Base-by-base conservation (phyloP, 2,888 invertebrate genomes). In the Drosophila tanythrix region DNA sequence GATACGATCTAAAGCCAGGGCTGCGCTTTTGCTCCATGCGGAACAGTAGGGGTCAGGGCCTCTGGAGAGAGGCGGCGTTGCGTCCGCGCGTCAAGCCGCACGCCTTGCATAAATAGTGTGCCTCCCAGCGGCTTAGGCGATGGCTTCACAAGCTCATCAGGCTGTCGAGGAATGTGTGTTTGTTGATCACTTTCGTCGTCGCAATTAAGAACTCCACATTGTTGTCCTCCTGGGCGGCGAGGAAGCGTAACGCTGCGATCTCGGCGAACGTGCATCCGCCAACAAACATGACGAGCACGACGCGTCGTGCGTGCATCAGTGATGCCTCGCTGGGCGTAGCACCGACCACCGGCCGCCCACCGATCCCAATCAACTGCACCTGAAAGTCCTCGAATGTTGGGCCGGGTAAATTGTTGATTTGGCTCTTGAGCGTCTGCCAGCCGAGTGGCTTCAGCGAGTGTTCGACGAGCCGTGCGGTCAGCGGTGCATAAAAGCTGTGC, bases 201-300 rank as follows among this genome's bases (percentile, higher is more conserved):
- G 97, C 96, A 77, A 98, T 95, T 11, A 98, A 95, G 92, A 97
- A 98, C 91, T 99, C 98, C 0, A 97, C 97, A 87, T 96, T 96
- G 8, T 96, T 95, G 71, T 97, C 96, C 90, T 96, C 96, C 90
- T 96, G 96, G 79, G 96, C 96, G 15, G 96, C 95, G 27, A 97
- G 94, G 84, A 95, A 96, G 70, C 97, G 94, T 13, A 97, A 91
- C 0, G 96, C 96, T 0, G 97, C 96, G 87, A 97, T 96, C 93
- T 99, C 99, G 2, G 99, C 98, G 93, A 96, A 98, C 0, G 99
- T 99, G 91, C 99, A 98, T 0, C 99, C 99, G 6, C 99, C 99
- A 21, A 99, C 96, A 92, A 99, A 99, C 93, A 99, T 98, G 0
- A 99, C 98, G 1, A 99, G 94, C 11, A 98, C 96, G 3, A 98